Conservation (phyloP, 2,797 vertebrate species). For the Nyctibius grandis region DNA sequence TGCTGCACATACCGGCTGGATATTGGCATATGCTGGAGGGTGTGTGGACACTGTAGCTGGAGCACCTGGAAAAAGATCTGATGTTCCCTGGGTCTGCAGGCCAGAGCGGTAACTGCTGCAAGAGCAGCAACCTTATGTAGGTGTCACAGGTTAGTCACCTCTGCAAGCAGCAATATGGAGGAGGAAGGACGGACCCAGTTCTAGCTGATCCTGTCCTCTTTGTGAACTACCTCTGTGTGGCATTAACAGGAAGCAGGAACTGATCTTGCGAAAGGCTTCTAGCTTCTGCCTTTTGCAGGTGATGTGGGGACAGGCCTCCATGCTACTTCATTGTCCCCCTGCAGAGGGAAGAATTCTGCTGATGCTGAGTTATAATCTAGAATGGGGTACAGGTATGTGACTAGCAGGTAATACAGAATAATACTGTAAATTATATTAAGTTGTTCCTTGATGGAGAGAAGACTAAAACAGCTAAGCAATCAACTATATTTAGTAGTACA, state of each 20-base stretch:
- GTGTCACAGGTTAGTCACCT: background rate
- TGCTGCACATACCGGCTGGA: background rate
- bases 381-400: background rate
- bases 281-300: background rate
- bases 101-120: background rate
- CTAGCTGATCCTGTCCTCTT: background rate
- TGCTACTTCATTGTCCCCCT: background rate
- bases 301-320: background rate
- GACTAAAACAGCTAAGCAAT: background rate
- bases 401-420: background rate
- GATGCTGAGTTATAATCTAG: background rate
- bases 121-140: background rate
- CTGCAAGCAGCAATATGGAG: background rate
- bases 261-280: background rate
- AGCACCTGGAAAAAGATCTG: background rate
- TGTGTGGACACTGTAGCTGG: background rate
- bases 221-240: background rate
- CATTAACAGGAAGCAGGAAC: background rate
- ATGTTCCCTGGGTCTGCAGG: background rate
- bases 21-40: accelerated
- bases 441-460: background rate
- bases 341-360: background rate
- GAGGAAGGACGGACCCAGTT: background rate
- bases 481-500: background rate
- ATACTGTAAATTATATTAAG: background rate